phyloP scores from a whole-genome alignment of 2,888 invertebrate genomes.

The Apeira syringaria region DNA sequence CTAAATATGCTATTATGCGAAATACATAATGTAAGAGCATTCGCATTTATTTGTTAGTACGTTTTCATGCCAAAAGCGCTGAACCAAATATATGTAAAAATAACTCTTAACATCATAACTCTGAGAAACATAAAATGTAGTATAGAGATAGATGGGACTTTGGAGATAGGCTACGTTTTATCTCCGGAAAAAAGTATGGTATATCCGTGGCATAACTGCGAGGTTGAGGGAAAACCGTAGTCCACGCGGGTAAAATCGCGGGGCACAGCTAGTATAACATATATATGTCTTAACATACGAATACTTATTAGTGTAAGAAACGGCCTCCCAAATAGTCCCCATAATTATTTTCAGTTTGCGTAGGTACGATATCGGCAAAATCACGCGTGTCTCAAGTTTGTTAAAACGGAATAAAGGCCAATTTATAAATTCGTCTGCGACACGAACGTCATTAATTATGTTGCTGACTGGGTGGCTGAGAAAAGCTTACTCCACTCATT shows the following conservation, averaged over 20 bases:
- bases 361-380: constrained; percentile 58
- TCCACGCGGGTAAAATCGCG: no score
- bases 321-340: constrained; percentile 9
- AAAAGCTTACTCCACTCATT: constrained; percentile 83
- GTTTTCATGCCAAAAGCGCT: no score
- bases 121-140: no score
- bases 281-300: no score
- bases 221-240: no score
- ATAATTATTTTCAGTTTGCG: constrained; percentile 55
- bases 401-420: constrained; percentile 75
- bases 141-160: no score
- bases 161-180: no score
- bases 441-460: constrained; percentile 82
- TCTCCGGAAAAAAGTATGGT: no score
- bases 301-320: not conserved
- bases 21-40: constrained; percentile 64
- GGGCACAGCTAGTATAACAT: no score
- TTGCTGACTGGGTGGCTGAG: constrained; percentile 84
- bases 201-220: no score
- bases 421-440: constrained; percentile 82
- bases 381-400: constrained; percentile 68
- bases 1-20: constrained; percentile 82
- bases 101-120: no score
- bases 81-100: no score
- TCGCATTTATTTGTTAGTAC: constrained; percentile 26